A percentile compares a stretch with the other conserved stretches of the same genome.
These are phyloP conservation scores for Sesamia inferens DNA, from an alignment of 2,888 invertebrate species.

Conservation along the genomic window DNA sequence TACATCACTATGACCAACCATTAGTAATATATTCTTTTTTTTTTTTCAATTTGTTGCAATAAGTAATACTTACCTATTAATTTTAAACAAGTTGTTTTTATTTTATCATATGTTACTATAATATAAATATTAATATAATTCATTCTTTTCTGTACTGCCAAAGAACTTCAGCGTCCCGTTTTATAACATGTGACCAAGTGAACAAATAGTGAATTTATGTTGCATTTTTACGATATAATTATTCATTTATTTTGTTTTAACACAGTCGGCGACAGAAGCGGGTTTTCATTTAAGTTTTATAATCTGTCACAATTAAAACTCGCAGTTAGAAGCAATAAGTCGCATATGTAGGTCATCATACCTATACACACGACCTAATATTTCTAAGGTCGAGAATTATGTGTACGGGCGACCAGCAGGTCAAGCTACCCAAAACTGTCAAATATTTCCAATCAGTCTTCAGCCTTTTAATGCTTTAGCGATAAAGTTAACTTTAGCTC, in stretches of 20 bases:
- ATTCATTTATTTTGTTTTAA: constrained; percentile 11
- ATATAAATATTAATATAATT: constrained; percentile 32
- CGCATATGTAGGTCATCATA: no score
- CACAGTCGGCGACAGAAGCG: constrained; percentile 24
- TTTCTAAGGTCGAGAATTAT: no score
- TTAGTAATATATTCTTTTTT: constrained; percentile 13
- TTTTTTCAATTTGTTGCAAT: constrained; percentile 19
- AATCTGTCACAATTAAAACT: background rate
- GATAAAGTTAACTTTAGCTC: no score
- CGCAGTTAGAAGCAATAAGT: no score
- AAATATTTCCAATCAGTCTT: no score
- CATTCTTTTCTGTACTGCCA: constrained; percentile 51
- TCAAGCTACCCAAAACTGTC: no score
- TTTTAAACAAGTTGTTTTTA: constrained; percentile 55
- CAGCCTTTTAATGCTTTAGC: no score
- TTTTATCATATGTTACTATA: constrained; percentile 42
- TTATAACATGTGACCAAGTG: constrained; percentile 51
- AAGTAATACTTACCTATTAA: constrained; percentile 6
- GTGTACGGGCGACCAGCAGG: no score
- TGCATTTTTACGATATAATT: constrained; percentile 45
- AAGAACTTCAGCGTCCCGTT: constrained; percentile 49
- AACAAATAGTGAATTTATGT: constrained; percentile 48
- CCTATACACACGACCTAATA: no score
- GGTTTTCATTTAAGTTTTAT: background rate
- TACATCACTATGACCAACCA: constrained; percentile 39